Percentiles rank a stretch among this genome's conserved stretches.
Evolutionary conservation across 2,797 vertebrate genomes (phyloP).

Genomic region (Phataginus tricuspis): DNA sequence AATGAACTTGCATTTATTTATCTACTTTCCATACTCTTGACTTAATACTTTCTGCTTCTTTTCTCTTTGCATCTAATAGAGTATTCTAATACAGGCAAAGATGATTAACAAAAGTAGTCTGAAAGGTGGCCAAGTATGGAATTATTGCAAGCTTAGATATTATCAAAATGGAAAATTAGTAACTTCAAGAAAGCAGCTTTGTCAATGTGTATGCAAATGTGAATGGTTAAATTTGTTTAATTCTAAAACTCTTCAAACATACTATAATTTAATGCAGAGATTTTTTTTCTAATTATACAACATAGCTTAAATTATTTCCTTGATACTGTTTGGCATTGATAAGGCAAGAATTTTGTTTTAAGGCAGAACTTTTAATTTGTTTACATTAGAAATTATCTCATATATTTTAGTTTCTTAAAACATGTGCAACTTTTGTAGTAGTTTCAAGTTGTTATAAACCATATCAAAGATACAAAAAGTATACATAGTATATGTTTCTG

Average conservation of each 20-base stretch:
- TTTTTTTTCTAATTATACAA: slow-evolving; percentile 34
- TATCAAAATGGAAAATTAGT: slow-evolving; percentile 60
- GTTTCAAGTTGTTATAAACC: neutral
- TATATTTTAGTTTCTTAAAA: neutral
- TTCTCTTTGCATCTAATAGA: neutral
- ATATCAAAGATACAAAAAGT: neutral
- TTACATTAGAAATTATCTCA: neutral
- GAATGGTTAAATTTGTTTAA: slow-evolving; percentile 59
- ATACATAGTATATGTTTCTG: neutral
- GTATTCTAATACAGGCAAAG: slow-evolving; percentile 16
- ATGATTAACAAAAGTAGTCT: slow-evolving; percentile 33
- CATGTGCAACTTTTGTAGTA: neutral
- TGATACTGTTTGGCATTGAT: slow-evolving; percentile 10
- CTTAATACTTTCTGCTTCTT: neutral
- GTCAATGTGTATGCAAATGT: slow-evolving; percentile 40
- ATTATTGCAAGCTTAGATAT: slow-evolving; percentile 43
- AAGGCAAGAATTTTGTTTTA: neutral
- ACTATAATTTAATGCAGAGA: neutral
- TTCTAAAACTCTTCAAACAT: slow-evolving; percentile 46
- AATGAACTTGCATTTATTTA: neutral
- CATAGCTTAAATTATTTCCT: slow-evolving; percentile 14
- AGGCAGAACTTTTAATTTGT: neutral
- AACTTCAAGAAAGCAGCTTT: slow-evolving; percentile 34
- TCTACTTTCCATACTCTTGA: neutral
- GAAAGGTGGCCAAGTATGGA: neutral